phyloP scores from a whole-genome alignment of 2,797 vertebrate species.

The Phyllotis vaccarum region DNA sequence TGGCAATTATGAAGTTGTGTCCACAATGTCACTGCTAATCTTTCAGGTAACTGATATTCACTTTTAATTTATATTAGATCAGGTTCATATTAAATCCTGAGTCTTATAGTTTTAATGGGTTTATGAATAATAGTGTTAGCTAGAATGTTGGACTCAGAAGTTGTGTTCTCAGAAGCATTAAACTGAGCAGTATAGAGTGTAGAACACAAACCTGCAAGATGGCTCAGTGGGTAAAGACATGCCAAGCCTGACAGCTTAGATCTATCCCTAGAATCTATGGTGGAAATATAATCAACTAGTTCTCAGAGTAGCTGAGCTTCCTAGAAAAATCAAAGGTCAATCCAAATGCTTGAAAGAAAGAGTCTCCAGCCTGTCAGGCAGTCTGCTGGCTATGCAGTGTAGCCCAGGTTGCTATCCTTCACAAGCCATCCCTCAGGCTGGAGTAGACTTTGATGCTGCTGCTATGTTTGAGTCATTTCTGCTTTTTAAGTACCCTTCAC shows the following conservation, averaged over 20 bases:
- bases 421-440: not conserved
- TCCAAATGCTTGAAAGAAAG: not conserved
- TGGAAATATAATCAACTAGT: not conserved
- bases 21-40: not conserved
- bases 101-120: not conserved
- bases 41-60: not conserved
- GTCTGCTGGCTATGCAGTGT: no score
- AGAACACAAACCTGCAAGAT: not conserved
- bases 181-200: no score
- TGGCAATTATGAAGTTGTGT: not conserved
- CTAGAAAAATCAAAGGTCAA: not conserved
- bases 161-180: not conserved
- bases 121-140: not conserved
- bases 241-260: no score
- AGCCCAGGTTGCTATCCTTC: not conserved
- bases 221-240: not conserved
- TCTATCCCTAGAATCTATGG: no score
- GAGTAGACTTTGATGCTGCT: not conserved
- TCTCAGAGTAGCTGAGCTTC: not conserved
- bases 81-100: not conserved
- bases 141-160: not conserved
- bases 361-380: no score
- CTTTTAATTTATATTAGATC: not conserved
- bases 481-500: not conserved
- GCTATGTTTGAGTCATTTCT: not conserved